Evolutionary conservation across 2,113 vertebrate species (phyloP).

Genomic region (Ellobius talpinus): DNA sequence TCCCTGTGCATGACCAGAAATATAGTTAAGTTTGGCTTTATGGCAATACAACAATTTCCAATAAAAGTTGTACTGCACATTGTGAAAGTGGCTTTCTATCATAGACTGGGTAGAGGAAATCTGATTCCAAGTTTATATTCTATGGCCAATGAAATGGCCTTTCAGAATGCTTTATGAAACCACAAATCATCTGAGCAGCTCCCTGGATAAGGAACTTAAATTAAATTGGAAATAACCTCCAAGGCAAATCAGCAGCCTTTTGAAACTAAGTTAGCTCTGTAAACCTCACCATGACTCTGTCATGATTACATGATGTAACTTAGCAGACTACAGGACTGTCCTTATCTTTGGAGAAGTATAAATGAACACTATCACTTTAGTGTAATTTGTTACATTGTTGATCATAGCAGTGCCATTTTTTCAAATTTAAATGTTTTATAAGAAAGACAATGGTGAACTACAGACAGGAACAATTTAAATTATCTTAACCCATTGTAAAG

Average conservation of each 20-base stretch:
- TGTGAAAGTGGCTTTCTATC: conserved; percentile 67
- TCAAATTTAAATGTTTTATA: conserved; percentile 8
- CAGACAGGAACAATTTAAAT: neutral
- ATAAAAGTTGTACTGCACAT: conserved; percentile 31
- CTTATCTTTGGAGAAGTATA: conserved; percentile 2
- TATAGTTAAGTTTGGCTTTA: conserved; percentile 67
- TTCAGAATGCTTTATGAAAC: conserved; percentile 73
- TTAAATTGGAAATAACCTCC: conserved; percentile 62
- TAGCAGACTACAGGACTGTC: fast-evolving
- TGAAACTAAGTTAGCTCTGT: conserved; percentile 41
- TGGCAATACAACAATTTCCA: conserved; percentile 24
- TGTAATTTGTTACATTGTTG: neutral
- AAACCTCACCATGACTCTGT: neutral
- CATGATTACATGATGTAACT: neutral
- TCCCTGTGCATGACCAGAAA: conserved; percentile 67
- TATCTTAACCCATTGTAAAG: neutral
- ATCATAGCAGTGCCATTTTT: neutral
- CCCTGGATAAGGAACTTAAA: conserved; percentile 65
- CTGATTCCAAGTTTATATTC: conserved; percentile 67
- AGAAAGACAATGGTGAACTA: neutral
- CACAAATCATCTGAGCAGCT: conserved; percentile 68
- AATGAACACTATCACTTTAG: neutral
- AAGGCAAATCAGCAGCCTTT: conserved; percentile 57
- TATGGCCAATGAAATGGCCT: conserved; percentile 59
- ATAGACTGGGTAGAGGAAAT: conserved; percentile 5